phyloP scores from a whole-genome alignment of 2,888 invertebrate genomes.

The Rutpela maculata region DNA sequence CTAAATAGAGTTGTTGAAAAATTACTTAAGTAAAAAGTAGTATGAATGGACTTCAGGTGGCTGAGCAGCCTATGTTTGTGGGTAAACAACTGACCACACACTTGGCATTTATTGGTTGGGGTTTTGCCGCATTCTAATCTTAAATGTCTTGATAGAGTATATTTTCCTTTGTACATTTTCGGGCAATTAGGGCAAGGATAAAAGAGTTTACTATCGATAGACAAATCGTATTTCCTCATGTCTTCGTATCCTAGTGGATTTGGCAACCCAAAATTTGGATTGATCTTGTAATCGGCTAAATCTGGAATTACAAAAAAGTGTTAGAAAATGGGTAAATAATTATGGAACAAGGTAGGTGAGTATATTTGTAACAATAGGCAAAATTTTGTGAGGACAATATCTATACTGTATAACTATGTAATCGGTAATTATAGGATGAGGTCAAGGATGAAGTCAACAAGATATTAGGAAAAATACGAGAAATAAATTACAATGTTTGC shows the following conservation, averaged over 20 bases:
- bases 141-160: slow-evolving; percentile 70
- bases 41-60: slow-evolving; percentile 66
- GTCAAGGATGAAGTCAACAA: no score
- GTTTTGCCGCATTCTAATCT: slow-evolving; percentile 73
- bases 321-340: not conserved
- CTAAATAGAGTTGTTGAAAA: slow-evolving; percentile 30
- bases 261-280: slow-evolving; percentile 31
- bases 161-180: slow-evolving; percentile 68
- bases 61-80: slow-evolving; percentile 68
- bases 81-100: slow-evolving; percentile 67
- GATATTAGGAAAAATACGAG: no score
- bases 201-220: slow-evolving; percentile 52
- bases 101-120: slow-evolving; percentile 64
- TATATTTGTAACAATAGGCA: not conserved
- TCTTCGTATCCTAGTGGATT: slow-evolving; percentile 38
- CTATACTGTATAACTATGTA: not conserved
- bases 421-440: not conserved
- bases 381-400: not conserved
- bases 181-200: slow-evolving; percentile 66
- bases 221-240: slow-evolving; percentile 50
- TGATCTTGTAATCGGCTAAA: slow-evolving; percentile 30
- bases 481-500: no score
- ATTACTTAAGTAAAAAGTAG: slow-evolving; percentile 47
- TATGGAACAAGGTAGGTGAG: not conserved
- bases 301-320: slow-evolving; percentile 29